Base-by-base conservation (phyloP, 2,113 vertebrate species). In the Anolis sagrei region DNA sequence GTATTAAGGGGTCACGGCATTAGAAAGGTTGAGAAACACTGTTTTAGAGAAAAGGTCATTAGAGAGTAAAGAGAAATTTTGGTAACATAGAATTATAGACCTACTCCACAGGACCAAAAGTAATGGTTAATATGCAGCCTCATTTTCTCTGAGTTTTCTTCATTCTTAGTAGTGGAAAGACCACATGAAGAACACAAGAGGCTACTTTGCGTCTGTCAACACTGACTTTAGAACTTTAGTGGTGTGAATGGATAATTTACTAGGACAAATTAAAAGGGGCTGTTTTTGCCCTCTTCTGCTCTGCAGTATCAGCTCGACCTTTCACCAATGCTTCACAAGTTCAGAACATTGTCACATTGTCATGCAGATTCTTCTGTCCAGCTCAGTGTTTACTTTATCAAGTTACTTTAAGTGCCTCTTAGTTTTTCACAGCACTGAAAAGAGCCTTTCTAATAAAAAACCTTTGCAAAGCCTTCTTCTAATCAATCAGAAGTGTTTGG, bases 341-440 rank as follows among this genome's bases (percentile, higher is more conserved):
- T 23, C 0, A 0, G 4, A 19, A 16, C 11, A 11, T 9, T 32
- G 80, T 64, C 62, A 58, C 29, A 34, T 76, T 81, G 86, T 72
- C 5, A 11, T 0, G 0, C 49, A 78, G 44, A 66, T 89, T 91
- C 62, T 85, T 54, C 25, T 64, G 61, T 77, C 86, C 80, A 80
- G 49, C 39, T 44, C 39, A 72, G 74, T 48, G 9, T 9, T 27
- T 10, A 25, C 10, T 48, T 89, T 69, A 32, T 61, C 70, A 70
- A 87, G 51, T 72, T 0, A 88, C 70, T 87, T 87, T 14, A 83
- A 83, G 64, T 14, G 11, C 58, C 44, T 90, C 54, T 83, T 77
- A n/a, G 21, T 64, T 91, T 89, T 44, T 89, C 77, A 25, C 49
- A 82, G 79, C 85, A 70, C 1, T 73, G 80, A 85, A 90, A 82